Conservation (phyloP, 2,888 invertebrate species). For the Hydraecia micacea region DNA sequence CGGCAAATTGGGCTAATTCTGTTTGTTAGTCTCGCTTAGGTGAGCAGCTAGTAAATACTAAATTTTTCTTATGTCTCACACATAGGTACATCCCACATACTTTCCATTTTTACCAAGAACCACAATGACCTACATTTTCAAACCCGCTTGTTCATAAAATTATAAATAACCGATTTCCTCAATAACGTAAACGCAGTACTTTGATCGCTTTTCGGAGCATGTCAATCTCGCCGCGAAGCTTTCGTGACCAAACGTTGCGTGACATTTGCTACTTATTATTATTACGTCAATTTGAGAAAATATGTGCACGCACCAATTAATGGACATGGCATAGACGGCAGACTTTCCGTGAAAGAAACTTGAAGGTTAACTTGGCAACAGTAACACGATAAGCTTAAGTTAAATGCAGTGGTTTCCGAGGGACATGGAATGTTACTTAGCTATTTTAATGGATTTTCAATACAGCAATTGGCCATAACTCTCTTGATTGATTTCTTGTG, state of each 20-base stretch:
- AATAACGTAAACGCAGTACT: slow-evolving; percentile 38
- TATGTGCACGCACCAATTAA: slow-evolving; percentile 51
- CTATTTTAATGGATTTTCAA: slow-evolving; percentile 5
- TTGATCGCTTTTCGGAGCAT: slow-evolving; percentile 60
- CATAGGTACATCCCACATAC: slow-evolving; percentile 39
- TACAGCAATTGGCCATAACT: background rate
- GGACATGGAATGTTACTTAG: slow-evolving; percentile 1
- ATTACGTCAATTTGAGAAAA: slow-evolving; percentile 61
- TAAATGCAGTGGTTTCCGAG: background rate
- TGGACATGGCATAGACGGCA: slow-evolving; percentile 19
- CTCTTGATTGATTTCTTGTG: background rate
- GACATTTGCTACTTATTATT: slow-evolving; percentile 52
- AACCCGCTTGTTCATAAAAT: slow-evolving; percentile 41
- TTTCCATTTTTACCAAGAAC: slow-evolving; percentile 41
- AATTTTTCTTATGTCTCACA: slow-evolving; percentile 26
- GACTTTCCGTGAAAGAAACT: slow-evolving; percentile 22
- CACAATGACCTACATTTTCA: slow-evolving; percentile 46
- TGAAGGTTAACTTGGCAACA: slow-evolving; percentile 36
- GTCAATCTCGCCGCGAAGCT: slow-evolving; percentile 33
- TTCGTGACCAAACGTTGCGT: slow-evolving; percentile 62
- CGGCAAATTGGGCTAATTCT: slow-evolving; percentile 53
- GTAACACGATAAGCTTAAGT: slow-evolving; percentile 17
- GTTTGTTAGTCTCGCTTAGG: slow-evolving; percentile 35
- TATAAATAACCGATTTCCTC: slow-evolving; percentile 63
- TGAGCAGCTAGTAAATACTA: slow-evolving; percentile 15